Percentiles rank a stretch among this genome's conserved stretches.
phyloP scores from a whole-genome alignment of 2,888 invertebrate species.

The Melipona beecheii region DNA sequence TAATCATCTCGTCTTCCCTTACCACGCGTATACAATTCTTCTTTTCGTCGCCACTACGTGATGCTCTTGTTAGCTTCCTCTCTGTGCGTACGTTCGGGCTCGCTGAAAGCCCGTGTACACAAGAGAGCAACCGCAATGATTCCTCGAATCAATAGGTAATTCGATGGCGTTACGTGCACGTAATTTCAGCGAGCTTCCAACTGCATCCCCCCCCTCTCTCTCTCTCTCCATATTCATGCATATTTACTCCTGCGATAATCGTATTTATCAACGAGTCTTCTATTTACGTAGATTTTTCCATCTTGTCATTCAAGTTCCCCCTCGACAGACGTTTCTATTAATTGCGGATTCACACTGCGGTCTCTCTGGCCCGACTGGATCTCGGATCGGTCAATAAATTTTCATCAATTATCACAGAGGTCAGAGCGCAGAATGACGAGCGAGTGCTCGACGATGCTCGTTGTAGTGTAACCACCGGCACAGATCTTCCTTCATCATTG shows the following conservation, averaged over 20 bases:
- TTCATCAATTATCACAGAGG: constrained; percentile 49
- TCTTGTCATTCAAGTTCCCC: constrained; percentile 49
- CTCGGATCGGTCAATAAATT: constrained; percentile 40
- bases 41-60: constrained; percentile 47
- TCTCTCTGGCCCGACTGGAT: constrained; percentile 1
- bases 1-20: constrained; percentile 68
- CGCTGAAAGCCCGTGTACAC: constrained; percentile 4
- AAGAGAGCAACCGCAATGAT: constrained; percentile 8
- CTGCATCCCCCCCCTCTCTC: not conserved
- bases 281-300: constrained; percentile 38
- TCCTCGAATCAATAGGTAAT: not conserved
- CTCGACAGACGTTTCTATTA: constrained; percentile 42
- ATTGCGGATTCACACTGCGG: constrained; percentile 28
- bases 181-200: not conserved
- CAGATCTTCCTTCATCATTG: constrained; percentile 65
- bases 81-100: constrained; percentile 4
- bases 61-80: constrained; percentile 45
- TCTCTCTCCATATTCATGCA: not conserved
- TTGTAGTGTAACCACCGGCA: constrained; percentile 40
- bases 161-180: not conserved
- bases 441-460: constrained; percentile 10
- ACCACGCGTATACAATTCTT: constrained; percentile 26
- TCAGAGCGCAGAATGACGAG: constrained; percentile 29
- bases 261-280: constrained; percentile 8
- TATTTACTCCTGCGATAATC: constrained; percentile 1